phyloP scores from a whole-genome alignment of 2,888 invertebrate species.

The Ceraclea dissimilis region DNA sequence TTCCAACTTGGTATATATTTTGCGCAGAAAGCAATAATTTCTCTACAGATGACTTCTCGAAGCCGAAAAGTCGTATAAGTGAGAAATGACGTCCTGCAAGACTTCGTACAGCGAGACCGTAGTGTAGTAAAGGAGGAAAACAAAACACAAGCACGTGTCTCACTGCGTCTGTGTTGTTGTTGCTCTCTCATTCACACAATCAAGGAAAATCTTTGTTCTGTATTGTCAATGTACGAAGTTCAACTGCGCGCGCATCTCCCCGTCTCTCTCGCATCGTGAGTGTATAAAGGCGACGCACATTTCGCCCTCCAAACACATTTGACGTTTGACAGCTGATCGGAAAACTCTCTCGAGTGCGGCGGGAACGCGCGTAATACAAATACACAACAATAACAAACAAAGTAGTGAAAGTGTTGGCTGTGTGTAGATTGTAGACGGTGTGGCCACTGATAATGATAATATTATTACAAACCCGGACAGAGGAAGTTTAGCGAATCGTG shows the following conservation, averaged over 20 bases:
- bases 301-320: conserved; percentile 19
- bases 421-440: neutral
- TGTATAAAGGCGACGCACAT: conserved; percentile 14
- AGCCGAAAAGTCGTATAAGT: too few relatives aligned
- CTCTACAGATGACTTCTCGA: too few relatives aligned
- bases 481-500: neutral
- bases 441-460: conserved; percentile 5
- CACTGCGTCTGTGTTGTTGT: neutral
- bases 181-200: conserved; percentile 9
- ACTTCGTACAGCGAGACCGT: too few relatives aligned
- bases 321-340: conserved; percentile 26
- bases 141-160: conserved; percentile 20
- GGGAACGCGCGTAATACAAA: neutral
- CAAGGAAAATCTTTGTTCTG: conserved; percentile 14
- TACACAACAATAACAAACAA: too few relatives aligned
- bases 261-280: conserved; percentile 13
- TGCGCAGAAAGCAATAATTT: too few relatives aligned
- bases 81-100: too few relatives aligned
- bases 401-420: conserved; percentile 16
- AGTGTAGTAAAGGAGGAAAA: conserved; percentile 6
- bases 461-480: too few relatives aligned
- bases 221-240: conserved; percentile 4
- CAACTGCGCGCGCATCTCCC: conserved; percentile 16
- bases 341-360: conserved; percentile 3
- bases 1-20: too few relatives aligned